Base-by-base conservation (phyloP, 35 echinoderm and acorn worm genomes). In the Nesometra sesokonis region DNA sequence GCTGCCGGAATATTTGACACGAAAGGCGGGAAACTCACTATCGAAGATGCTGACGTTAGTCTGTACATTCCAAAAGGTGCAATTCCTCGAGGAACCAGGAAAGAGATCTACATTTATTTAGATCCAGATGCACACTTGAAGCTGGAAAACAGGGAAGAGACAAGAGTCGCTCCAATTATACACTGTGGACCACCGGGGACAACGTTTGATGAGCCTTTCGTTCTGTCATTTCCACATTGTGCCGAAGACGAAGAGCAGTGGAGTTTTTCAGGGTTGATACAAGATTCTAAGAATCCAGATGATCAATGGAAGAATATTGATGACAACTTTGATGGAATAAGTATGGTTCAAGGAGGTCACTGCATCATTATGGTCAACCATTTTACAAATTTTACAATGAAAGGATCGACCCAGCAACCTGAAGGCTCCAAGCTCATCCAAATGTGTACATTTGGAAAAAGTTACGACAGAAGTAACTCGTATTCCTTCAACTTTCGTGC, bases 111-210 rank as follows among this genome's bases (percentile, higher is more conserved):
- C 43, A 84, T 84, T 4, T 84, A 84, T n/a, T 21, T 84, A 15
- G 35, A 84, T 19, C 36, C 32, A 21, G 35, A 84, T 0, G 17
- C 27, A 40, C 31, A 11, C 8, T 23, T 40, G 43, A 32, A 32
- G 5, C 34, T 40, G 2, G 17, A 29, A 27, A n/a, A 35, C 1
- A 21, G 29, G 27, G 27, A 38, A 11, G 17, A 30, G 30, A 77
- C 57, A 30, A 46, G 39, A 30, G 30, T 86, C 17, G n/a, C 84
- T 76, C 84, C 84, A 7, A 34, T 86, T 27, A 46, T 86, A 0
- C 84, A 86, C n/a, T 86, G 84, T 86, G 84, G 84, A 31, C 84
- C 84, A 37, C 46, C 40, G 34, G 84, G 84, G 31, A 23, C 52
- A 29, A 31, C 39, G 33, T 86, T 86, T 35, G 32, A 76, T 4